Conservation (phyloP, 2,888 invertebrate genomes). For the Drosophila merina region DNA sequence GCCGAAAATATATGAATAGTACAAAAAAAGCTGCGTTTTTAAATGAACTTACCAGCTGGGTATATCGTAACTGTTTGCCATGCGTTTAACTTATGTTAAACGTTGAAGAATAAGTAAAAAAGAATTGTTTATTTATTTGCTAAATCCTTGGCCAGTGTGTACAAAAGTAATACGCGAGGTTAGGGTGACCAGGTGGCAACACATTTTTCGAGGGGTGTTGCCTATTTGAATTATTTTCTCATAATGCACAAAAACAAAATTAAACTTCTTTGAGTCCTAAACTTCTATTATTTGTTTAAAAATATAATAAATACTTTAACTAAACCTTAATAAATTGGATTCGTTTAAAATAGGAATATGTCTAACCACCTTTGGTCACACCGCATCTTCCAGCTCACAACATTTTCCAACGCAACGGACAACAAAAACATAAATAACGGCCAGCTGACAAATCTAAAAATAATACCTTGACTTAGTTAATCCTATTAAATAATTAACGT, state of each 20-base stretch:
- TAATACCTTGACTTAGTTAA: slow-evolving; percentile 42
- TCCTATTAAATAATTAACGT: slow-evolving; percentile 46
- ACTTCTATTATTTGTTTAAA: background rate
- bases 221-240: background rate
- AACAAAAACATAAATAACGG: slow-evolving; percentile 24
- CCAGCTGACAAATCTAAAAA: slow-evolving; percentile 47
- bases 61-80: slow-evolving; percentile 96
- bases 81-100: slow-evolving; percentile 73
- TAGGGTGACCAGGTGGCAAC: background rate
- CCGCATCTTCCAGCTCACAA: background rate
- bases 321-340: background rate
- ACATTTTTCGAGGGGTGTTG: background rate
- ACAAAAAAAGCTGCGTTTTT: slow-evolving; percentile 77
- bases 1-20: background rate
- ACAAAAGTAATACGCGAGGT: background rate
- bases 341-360: background rate
- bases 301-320: background rate
- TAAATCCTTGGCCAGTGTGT: slow-evolving; percentile 28
- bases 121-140: slow-evolving; percentile 33
- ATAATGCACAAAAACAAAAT: background rate
- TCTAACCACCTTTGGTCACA: background rate
- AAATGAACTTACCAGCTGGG: slow-evolving; percentile 89
- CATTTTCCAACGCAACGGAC: slow-evolving; percentile 6
- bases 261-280: background rate
- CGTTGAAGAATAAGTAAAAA: background rate